A percentile compares a stretch with the other conserved stretches of the same genome.
phyloP scores from a whole-genome alignment of 2,888 invertebrate species.

The Sarcophaga subvicina region DNA sequence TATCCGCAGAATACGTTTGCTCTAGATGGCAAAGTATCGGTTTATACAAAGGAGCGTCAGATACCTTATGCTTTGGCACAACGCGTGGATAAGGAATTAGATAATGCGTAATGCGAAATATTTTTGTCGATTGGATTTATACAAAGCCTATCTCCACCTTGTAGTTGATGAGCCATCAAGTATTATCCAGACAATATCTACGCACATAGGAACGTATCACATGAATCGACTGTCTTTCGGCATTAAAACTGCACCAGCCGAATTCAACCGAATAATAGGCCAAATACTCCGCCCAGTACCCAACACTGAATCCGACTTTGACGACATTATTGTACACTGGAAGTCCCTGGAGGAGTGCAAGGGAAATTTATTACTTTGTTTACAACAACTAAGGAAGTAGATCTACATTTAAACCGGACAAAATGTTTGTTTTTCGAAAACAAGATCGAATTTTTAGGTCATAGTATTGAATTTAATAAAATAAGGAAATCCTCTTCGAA shows the following conservation, averaged over 20 bases:
- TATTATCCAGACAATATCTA: slow-evolving; percentile 8
- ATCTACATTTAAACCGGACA: too few relatives aligned
- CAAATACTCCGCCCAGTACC: slow-evolving; percentile 2
- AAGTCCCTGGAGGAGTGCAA: neutral
- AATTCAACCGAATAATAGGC: slow-evolving; percentile 14
- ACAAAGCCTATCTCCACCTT: slow-evolving; percentile 13
- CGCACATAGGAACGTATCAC: neutral
- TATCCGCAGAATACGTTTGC: too few relatives aligned
- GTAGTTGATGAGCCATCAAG: slow-evolving; percentile 18
- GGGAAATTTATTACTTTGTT: slow-evolving; percentile 13
- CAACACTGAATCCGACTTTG: slow-evolving; percentile 22
- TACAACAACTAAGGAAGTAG: too few relatives aligned
- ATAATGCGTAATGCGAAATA: too few relatives aligned
- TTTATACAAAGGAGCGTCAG: too few relatives aligned
- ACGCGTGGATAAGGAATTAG: too few relatives aligned
- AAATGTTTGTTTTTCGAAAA: neutral
- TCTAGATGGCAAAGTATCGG: too few relatives aligned
- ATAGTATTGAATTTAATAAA: too few relatives aligned
- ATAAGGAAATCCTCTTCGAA: too few relatives aligned
- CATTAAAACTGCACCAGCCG: slow-evolving; percentile 3
- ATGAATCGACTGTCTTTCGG: slow-evolving; percentile 3
- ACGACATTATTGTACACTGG: slow-evolving; percentile 12
- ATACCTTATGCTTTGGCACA: too few relatives aligned
- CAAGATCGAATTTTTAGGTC: too few relatives aligned
- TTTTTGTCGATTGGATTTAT: neutral